Base-by-base conservation (phyloP, 2,888 invertebrate genomes). In the Volucella inflata region DNA sequence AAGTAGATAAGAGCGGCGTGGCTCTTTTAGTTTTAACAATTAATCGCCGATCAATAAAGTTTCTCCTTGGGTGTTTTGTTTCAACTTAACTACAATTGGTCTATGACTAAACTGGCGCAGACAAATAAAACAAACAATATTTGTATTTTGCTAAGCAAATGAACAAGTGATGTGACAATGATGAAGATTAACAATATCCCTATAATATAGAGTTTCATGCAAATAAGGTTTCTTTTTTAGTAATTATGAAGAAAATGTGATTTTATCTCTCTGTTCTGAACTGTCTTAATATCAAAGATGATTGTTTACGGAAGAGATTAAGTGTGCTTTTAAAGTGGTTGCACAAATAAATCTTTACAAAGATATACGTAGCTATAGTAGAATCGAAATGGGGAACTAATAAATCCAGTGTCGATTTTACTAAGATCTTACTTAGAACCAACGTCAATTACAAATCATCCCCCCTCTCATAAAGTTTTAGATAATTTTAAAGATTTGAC, bases 1-100 rank as follows among this genome's bases (percentile, higher is more conserved):
- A 89, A 90, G 65, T 87, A 89, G 87, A 75, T 30, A 60, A 46
- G 77, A 87, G 85, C 85, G 85, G 85, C 85, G 85, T 85, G 85
- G 85, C 85, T 81, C 85, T 85, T 85, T 85, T 85, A 85, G 85
- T 85, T 85, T 76, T 62, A 81, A 85, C 81, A 81, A 85, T 85
- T 85, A 85, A 85, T 85, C 76, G 81, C 85, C 64, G 85, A 76
- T 85, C 85, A 85, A 85, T 85, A 77, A 85, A 81, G 60, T 65
- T 21, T 85, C 77, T 81, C 81, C 77, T 81, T 83, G 42, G 60
- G 16, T 55, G 14, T 78, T 53, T 65, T 72, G 60, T 53, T 40
- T 71, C 65, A 76, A 65, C 46, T 82, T 77, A 67, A 55, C 17
- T 72, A 67, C 30, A 0, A 8, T 42, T 57, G 57, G n/a, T 67